These are phyloP conservation scores for Bambusicola thoracicus DNA, from an alignment of 2,113 vertebrate species.

Conservation along the genomic window DNA sequence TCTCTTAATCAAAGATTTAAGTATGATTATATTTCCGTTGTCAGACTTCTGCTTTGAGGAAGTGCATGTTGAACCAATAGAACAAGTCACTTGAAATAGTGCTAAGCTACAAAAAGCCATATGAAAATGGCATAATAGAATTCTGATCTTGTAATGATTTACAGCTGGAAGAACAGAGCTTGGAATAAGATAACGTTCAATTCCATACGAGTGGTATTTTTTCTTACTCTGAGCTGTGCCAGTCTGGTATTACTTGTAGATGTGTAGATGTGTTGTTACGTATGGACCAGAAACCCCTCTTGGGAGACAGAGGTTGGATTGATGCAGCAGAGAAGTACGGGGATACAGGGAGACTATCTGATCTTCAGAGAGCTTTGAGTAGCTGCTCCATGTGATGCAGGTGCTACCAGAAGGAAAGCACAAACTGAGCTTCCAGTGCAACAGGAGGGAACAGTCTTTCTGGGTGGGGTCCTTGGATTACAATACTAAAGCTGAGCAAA, in stretches of 20 bases:
- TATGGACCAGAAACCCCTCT: accelerated
- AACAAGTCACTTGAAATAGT: neutral
- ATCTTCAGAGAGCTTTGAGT: neutral
- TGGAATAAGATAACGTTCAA: neutral
- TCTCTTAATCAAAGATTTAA: neutral
- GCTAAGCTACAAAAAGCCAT: neutral
- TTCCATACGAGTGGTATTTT: neutral
- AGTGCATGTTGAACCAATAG: neutral
- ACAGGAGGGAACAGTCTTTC: neutral
- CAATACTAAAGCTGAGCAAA: neutral
- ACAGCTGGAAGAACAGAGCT: neutral
- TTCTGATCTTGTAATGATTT: neutral
- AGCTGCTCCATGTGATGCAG: neutral
- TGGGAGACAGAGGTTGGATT: neutral
- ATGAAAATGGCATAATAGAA: neutral
- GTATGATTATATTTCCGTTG: neutral
- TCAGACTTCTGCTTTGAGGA: neutral
- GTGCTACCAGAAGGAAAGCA: neutral
- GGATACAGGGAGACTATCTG: neutral
- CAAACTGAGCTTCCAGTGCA: neutral
- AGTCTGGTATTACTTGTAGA: neutral
- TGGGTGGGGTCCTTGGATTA: neutral
- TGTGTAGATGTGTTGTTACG: neutral
- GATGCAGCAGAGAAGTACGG: neutral
- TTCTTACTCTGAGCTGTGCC: neutral